Evolutionary conservation across 2,888 invertebrate species (phyloP).

Genomic region (Nemurella pictetii): DNA sequence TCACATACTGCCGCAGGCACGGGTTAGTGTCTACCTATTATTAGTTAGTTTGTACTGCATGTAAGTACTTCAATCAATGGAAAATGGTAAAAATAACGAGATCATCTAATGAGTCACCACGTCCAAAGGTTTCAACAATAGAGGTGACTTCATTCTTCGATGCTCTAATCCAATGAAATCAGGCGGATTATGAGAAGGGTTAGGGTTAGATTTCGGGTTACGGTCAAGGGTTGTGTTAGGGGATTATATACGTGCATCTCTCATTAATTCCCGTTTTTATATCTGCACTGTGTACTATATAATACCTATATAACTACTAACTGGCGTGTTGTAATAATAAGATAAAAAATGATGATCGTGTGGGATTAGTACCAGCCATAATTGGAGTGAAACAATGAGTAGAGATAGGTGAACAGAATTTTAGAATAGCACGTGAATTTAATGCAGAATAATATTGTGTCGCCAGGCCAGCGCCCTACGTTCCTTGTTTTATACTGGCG

Average conservation of each 20-base stretch:
- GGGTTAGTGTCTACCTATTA: no score
- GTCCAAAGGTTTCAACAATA: background rate
- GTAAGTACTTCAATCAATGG: no score
- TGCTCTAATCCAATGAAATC: background rate
- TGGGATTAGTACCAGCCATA: background rate
- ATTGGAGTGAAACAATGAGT: background rate
- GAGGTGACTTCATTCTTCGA: background rate
- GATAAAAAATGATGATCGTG: background rate
- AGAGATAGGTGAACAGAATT: background rate
- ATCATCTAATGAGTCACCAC: background rate
- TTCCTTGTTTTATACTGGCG: background rate
- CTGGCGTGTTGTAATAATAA: background rate
- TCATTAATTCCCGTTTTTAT: no score
- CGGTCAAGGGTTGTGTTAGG: background rate
- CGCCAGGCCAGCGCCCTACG: no score
- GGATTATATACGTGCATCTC: no score
- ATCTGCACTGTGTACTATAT: no score
- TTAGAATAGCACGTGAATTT: background rate
- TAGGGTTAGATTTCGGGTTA: no score
- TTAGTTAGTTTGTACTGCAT: no score
- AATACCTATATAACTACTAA: no score
- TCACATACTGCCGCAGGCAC: no score
- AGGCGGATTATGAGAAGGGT: background rate
- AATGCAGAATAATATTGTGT: background rate
- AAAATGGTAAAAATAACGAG: background rate